Conservation (phyloP, 2,888 invertebrate genomes). For the Euplexia lucipara region DNA sequence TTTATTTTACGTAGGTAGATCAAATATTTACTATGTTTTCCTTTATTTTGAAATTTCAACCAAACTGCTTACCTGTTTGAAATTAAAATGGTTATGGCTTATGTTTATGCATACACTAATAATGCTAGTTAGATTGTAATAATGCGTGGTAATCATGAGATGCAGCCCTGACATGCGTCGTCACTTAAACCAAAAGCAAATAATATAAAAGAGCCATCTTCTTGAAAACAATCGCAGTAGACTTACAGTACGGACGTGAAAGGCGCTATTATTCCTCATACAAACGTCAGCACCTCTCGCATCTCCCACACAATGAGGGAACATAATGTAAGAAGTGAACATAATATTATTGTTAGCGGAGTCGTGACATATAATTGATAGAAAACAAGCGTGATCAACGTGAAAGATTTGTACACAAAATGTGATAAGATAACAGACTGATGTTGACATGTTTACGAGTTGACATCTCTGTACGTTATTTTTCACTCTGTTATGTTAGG, state of each 20-base stretch:
- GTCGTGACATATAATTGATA: conserved; percentile 63
- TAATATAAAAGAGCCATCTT: conserved; percentile 52
- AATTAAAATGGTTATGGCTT: no score
- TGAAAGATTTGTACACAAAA: conserved; percentile 45
- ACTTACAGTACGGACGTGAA: conserved; percentile 46
- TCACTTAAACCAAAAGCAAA: conserved; percentile 52
- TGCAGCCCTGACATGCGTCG: conserved; percentile 45
- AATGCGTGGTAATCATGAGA: conserved; percentile 2
- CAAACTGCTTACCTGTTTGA: no score
- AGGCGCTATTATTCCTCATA: conserved; percentile 47
- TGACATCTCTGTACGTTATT: conserved; percentile 20
- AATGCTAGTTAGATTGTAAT: neutral
- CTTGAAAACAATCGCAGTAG: conserved; percentile 54
- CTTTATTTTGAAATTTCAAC: no score
- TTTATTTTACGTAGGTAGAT: no score
- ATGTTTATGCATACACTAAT: no score
- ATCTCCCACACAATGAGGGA: conserved; percentile 44
- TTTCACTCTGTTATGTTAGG: conserved; percentile 17
- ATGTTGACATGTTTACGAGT: conserved; percentile 32
- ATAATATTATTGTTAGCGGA: conserved; percentile 46
- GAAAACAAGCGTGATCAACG: conserved; percentile 57
- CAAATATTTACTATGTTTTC: no score
- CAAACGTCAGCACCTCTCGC: conserved; percentile 19
- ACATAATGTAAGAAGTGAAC: conserved; percentile 30
- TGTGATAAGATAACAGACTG: conserved; percentile 50